Percentiles rank a stretch among this genome's conserved stretches.
phyloP scores from a whole-genome alignment of 2,888 invertebrate genomes.

The Caenorhabditis virilis region DNA sequence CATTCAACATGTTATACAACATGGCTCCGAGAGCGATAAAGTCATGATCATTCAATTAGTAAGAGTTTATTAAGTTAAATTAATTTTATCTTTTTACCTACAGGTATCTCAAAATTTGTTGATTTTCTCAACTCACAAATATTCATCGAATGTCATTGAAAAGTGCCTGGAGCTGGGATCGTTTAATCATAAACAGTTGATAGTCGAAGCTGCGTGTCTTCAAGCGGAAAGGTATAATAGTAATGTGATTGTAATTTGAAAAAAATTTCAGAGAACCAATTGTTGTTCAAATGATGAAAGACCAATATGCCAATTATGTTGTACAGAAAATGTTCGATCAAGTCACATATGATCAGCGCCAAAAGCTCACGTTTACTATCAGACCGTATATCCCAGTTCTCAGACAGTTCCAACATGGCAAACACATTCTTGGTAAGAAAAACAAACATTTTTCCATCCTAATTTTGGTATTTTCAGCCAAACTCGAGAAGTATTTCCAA shows the following conservation, averaged over 20 bases:
- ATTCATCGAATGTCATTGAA: slow-evolving; percentile 97
- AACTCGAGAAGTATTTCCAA: slow-evolving; percentile 65
- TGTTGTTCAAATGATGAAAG: slow-evolving; percentile 82
- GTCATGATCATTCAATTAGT: slow-evolving; percentile 82
- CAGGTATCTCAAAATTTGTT: slow-evolving; percentile 75
- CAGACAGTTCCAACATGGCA: slow-evolving; percentile 90
- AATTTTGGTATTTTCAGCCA: slow-evolving; percentile 47
- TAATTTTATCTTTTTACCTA: not conserved
- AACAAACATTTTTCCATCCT: not conserved
- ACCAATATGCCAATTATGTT: slow-evolving; percentile 99
- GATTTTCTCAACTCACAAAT: slow-evolving; percentile 94
- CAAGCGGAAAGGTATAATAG: slow-evolving; percentile 44
- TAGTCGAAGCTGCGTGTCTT: slow-evolving; percentile 90
- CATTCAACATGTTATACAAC: slow-evolving; percentile 94
- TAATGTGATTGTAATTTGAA: slow-evolving; percentile 7
- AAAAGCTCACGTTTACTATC: slow-evolving; percentile 93
- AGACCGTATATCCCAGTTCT: slow-evolving; percentile 93
- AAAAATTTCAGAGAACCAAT: slow-evolving; percentile 40
- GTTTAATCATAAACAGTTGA: slow-evolving; percentile 85
- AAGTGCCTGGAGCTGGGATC: slow-evolving; percentile 97
- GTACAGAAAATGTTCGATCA: slow-evolving; percentile 99
- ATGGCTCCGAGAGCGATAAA: slow-evolving; percentile 94
- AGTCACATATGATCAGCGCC: slow-evolving; percentile 78
- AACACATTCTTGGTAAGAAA: slow-evolving; percentile 61
- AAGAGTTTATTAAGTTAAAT: not conserved